Evolutionary conservation across 1,140 invertebrate genomes (phyloP).

Genomic region (Bemisia tabaci): DNA sequence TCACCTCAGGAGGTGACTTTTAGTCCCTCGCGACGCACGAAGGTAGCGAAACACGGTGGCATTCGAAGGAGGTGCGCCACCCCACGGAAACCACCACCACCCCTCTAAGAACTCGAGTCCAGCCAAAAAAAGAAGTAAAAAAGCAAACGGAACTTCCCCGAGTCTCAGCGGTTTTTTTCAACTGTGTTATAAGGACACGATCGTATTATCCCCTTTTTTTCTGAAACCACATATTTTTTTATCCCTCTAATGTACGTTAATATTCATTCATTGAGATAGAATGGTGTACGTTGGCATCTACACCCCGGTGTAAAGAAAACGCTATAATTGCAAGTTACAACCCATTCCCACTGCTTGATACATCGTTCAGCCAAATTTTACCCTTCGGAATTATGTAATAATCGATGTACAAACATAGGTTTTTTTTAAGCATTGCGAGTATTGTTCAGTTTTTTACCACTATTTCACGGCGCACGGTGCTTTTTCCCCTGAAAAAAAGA

Average conservation of each 20-base stretch:
- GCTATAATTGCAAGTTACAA: background rate
- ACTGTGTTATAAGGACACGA: too few species aligned
- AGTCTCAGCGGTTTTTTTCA: too few species aligned
- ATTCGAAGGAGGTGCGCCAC: background rate
- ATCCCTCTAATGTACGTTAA: background rate
- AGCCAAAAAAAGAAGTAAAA: too few species aligned
- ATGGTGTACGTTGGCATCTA: background rate
- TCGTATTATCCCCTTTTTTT: background rate
- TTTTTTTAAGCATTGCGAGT: too few species aligned
- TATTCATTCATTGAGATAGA: background rate
- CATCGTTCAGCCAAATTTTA: background rate
- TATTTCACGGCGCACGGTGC: too few species aligned
- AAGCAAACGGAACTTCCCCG: too few species aligned
- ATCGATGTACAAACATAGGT: background rate
- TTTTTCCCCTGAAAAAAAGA: background rate
- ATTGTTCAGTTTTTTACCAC: background rate
- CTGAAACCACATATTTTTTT: background rate
- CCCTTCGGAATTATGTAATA: background rate
- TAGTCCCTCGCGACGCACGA: background rate
- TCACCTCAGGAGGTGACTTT: too few species aligned
- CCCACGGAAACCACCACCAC: too few species aligned
- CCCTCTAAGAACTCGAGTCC: too few species aligned
- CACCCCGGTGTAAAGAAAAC: background rate
- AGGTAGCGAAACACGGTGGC: background rate
- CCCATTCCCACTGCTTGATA: background rate